Evolutionary conservation across 92 coral and sea anemone species (phyloP).

Genomic region (Pocillopora meandrina): DNA sequence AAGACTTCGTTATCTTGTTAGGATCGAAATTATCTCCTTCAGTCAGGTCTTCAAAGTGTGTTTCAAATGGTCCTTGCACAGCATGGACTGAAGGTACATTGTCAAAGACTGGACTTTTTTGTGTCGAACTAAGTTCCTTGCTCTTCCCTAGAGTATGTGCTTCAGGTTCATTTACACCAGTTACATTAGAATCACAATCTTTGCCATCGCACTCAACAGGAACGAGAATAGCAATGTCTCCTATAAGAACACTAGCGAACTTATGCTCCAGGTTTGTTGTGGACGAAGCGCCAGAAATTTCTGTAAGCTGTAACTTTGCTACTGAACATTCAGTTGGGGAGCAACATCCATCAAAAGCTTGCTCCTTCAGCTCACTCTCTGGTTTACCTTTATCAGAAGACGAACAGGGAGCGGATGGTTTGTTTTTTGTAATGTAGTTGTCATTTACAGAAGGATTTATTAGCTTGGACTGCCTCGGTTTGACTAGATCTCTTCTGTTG

Average conservation of each 20-base stretch:
- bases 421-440: not conserved
- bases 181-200: not conserved
- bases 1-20: not conserved
- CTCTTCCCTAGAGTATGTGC: not conserved
- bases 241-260: constrained; percentile 64
- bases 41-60: not conserved
- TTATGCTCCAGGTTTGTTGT: constrained; percentile 6
- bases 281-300: not conserved
- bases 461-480: not conserved
- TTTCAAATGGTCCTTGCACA: not conserved
- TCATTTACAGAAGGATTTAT: not conserved
- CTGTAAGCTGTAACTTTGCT: not conserved
- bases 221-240: constrained; percentile 81
- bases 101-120: not conserved
- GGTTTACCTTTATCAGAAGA: not conserved
- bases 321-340: not conserved
- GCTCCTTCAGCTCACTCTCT: not conserved
- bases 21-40: not conserved
- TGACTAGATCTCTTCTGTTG: not conserved
- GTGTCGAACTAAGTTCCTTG: not conserved
- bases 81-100: not conserved
- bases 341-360: not conserved
- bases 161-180: not conserved
- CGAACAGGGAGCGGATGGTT: not conserved
- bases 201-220: constrained; percentile 47